Evolutionary conservation across 1,140 invertebrate species (phyloP), one percentile per base, ranked within the genome.

Genomic region (Solen grandis): DNA sequence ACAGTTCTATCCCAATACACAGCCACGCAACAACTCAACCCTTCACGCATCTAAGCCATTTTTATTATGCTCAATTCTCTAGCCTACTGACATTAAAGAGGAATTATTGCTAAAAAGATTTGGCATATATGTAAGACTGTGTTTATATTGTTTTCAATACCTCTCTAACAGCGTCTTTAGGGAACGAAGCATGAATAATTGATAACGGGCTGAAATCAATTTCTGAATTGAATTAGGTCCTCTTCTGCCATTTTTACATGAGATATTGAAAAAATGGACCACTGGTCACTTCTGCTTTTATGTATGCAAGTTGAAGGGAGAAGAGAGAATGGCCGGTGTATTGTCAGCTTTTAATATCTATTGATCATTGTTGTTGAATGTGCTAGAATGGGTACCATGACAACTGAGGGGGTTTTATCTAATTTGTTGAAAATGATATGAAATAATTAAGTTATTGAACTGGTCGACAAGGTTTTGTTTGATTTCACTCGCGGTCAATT

Each of bases 201-300:
- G 74, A 76, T 76, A 55, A 46, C 66, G 29, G 52, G 54, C 59
- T 76, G 57, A 76, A 76, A 76, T 76, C 74, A 76, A 76, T 76
- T 66, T 66, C 74, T 76, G 59, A 76, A 63, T 76, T 66, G 74
- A 76, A 76, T 76, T 76, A 76, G 74, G 74, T 25, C 46, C 62
- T 66, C 31, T 50, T 41, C 46, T 66, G 62, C 74, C 59, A 76
- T 55, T 76, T 76, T 76, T 54, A 76, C 74, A 55, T 55, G 74
- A 55, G 74, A 76, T 76, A 76, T 76, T 76, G 74, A 76, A 76
- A 76, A 76, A 76, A n/a, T 76, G 62, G 74, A 76, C 74, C 3
- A 66, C 60, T 76, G 74, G 74, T 76, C 74, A 76, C 65, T 76
- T 76, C 66, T 76, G 59, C 66, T 66, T 76, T 66, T 65, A 52